Evolutionary conservation across 30 jellyfish, hydroid and myxozoan species (phyloP), one percentile per base, ranked within the genome.

Genomic region (Hydractinia symbiolongicarpus): DNA sequence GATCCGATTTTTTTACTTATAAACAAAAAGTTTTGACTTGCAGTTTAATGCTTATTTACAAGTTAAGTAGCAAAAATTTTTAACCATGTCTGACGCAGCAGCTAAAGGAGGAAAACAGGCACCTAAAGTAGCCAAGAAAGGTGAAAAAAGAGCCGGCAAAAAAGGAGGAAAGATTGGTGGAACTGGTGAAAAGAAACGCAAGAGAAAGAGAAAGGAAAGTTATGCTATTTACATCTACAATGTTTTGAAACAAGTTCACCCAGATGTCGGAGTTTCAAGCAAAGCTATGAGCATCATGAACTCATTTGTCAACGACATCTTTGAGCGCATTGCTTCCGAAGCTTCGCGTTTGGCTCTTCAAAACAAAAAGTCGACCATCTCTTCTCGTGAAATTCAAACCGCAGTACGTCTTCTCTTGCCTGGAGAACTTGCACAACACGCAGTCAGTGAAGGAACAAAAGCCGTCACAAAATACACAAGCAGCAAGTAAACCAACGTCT

Each of bases 241-340:
- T 68, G 98, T 91, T 67, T 70, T 91, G 89, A 91, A 91, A 81
- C 98, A 91, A 83, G 98, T 91, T 14, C 98, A 91, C 67, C 98
- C 98, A 8, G 96, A 91, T 73, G 94, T 90, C 30, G 98, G 98
- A 6, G 83, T 91, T 30, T 91, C 96, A 2, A 86, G 96, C 79
- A 91, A 89, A 66, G 97, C 99, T 10, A 95, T 95, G 99, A 82
- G 95, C 81, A 95, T 95, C 75, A 88, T 88, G 97, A 88, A 95
- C 94, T 88, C 96, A 51, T 95, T 95, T 64, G 97, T 89, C 20
- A 95, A 85, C 76, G 98, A 89, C 68, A 84, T 89, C 52, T 95
- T 95, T 70, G 99, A 95, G 68, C 62, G 99, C 61, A 86, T 95
- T 69, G 99, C 99, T 49, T 85, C 82, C n/a, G 97, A 95, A 89